phyloP scores from a whole-genome alignment of 2,888 invertebrate genomes.

The Morpho helenor region DNA sequence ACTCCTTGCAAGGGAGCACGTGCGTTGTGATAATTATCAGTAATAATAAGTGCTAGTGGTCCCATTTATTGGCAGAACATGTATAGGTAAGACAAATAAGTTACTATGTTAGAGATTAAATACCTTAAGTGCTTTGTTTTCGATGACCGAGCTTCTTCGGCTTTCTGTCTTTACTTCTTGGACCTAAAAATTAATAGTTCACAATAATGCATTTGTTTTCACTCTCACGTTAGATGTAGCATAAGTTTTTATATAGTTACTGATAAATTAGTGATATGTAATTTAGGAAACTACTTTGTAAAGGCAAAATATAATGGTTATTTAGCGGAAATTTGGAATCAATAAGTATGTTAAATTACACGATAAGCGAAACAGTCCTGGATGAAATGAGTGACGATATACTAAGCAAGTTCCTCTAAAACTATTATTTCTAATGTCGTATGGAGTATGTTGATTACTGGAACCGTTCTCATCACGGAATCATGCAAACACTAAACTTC shows the following conservation, averaged over 20 bases:
- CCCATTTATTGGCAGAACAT: too few species aligned
- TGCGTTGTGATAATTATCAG: not conserved
- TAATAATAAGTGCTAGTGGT: too few species aligned
- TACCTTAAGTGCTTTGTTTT: slow-evolving; percentile 67
- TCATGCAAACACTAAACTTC: slow-evolving; percentile 13
- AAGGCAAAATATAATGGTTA: too few species aligned
- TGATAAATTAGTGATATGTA: too few species aligned
- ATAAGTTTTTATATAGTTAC: too few species aligned
- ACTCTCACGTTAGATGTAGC: too few species aligned
- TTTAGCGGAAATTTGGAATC: too few species aligned
- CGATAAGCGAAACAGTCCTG: too few species aligned
- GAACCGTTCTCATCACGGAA: not conserved
- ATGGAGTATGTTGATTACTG: not conserved
- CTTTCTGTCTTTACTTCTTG: slow-evolving; percentile 60
- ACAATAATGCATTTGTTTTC: not conserved
- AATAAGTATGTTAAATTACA: too few species aligned
- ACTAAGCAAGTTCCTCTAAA: slow-evolving; percentile 2
- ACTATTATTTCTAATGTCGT: not conserved
- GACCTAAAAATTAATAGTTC: slow-evolving; percentile 34
- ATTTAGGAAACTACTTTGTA: too few species aligned
- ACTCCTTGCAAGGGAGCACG: slow-evolving; percentile 10
- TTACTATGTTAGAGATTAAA: slow-evolving; percentile 8
- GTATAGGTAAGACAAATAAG: too few species aligned
- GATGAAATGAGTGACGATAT: not conserved
- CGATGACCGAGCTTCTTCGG: slow-evolving; percentile 62